Evolutionary conservation across 1,140 invertebrate genomes (phyloP).

Genomic region (Pentalonia nigronervosa): DNA sequence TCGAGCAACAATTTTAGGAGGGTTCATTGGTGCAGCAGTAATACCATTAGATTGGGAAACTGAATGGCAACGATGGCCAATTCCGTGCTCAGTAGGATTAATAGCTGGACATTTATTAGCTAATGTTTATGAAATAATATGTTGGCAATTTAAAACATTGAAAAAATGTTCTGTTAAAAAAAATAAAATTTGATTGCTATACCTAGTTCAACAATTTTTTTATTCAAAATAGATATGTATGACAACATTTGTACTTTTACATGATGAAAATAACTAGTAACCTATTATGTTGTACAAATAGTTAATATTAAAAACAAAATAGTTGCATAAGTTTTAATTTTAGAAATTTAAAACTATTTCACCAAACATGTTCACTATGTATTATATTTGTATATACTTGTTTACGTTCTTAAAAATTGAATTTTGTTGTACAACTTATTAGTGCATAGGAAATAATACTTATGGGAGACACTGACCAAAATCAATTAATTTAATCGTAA

Average conservation of each 20-base stretch:
- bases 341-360: no score
- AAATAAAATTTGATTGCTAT: conserved; percentile 12
- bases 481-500: no score
- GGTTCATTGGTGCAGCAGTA: conserved; percentile 85
- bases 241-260: no score
- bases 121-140: conserved; percentile 51
- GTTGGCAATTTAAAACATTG: conserved; percentile 45
- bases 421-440: background rate
- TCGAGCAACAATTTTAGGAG: conserved; percentile 74
- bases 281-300: background rate
- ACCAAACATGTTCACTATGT: no score
- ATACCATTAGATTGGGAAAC: conserved; percentile 93
- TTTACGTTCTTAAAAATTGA: no score
- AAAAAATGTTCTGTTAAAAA: conserved; percentile 27
- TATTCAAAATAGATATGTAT: no score
- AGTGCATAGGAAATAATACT: background rate
- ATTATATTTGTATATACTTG: no score
- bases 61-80: conserved; percentile 86
- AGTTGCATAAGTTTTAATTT: no score
- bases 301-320: background rate
- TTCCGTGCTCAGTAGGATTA: conserved; percentile 77
- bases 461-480: no score
- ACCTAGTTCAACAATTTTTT: no score
- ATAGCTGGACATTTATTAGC: conserved; percentile 67
- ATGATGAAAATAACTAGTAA: background rate